phyloP scores from a whole-genome alignment of 2,113 vertebrate genomes.

The Zingel zingel region DNA sequence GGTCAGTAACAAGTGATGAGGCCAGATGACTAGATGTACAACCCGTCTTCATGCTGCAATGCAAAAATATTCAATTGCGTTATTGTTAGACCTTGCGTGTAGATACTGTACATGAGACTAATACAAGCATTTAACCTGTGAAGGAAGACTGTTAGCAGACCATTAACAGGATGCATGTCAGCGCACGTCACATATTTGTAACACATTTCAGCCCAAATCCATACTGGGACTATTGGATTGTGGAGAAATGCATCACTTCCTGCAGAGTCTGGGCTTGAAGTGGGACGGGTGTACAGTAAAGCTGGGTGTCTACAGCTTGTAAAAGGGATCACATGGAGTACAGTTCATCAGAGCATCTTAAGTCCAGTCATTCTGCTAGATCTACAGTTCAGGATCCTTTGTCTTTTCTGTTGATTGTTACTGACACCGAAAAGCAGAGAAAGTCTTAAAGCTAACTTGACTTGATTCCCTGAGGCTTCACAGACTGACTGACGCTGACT shows the following conservation, averaged over 20 bases:
- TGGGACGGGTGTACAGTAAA: not conserved
- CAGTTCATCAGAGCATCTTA: not conserved
- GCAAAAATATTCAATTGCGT: not conserved
- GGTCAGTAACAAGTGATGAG: not conserved
- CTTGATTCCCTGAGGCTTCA: not conserved
- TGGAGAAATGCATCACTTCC: not conserved
- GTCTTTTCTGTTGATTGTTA: not conserved
- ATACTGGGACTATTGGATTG: not conserved
- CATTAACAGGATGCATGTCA: slow-evolving; percentile 6
- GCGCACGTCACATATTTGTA: not conserved
- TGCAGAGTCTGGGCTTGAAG: not conserved
- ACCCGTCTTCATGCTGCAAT: not conserved
- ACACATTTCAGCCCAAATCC: not conserved
- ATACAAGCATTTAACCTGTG: slow-evolving; percentile 7
- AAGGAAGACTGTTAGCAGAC: slow-evolving; percentile 9
- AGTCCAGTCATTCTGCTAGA: not conserved
- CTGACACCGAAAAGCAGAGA: not conserved
- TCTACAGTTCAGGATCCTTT: not conserved
- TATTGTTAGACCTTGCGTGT: not conserved
- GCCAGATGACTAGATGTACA: not conserved
- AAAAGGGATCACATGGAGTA: not conserved
- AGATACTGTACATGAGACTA: slow-evolving; percentile 4
- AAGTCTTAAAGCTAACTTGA: not conserved
- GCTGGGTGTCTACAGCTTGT: not conserved
- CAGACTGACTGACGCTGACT: not conserved